A percentile compares a stretch with the other conserved stretches of the same genome.
phyloP scores from a whole-genome alignment of 2,888 invertebrate genomes.

The Cryptophagus acutangulus region DNA sequence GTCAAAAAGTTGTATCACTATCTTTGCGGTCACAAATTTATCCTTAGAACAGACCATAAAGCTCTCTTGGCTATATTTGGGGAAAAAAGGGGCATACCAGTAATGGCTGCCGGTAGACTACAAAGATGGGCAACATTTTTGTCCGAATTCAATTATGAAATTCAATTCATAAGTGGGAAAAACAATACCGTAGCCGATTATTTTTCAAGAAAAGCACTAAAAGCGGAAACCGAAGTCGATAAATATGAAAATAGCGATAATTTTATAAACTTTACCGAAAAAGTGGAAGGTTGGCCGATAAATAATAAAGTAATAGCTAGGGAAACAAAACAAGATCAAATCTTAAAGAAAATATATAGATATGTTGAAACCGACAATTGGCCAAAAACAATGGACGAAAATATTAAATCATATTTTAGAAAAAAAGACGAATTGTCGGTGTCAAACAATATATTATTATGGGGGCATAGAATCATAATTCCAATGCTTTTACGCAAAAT shows the following conservation, averaged over 20 bases:
- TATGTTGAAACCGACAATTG: slow-evolving; percentile 6
- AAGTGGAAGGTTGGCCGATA: slow-evolving; percentile 7
- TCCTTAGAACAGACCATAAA: slow-evolving; percentile 6
- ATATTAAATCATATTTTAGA: background rate
- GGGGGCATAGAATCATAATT: slow-evolving; percentile 10
- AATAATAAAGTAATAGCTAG: slow-evolving; percentile 1
- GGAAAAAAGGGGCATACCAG: slow-evolving; percentile 33
- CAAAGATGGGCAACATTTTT: slow-evolving; percentile 33
- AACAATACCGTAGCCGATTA: slow-evolving; percentile 16
- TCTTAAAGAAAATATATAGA: background rate
- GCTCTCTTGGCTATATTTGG: slow-evolving; percentile 26
- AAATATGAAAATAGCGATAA: background rate
- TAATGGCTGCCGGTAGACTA: slow-evolving; percentile 36
- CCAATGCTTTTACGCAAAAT: background rate
- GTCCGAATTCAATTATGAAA: slow-evolving; percentile 18
- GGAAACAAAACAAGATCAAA: slow-evolving; percentile 1
- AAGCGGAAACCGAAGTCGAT: too few relatives aligned
- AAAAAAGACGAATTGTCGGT: slow-evolving; percentile 5
- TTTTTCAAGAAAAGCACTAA: too few relatives aligned
- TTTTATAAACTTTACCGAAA: slow-evolving; percentile 8
- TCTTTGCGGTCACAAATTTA: slow-evolving; percentile 6
- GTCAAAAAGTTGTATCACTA: slow-evolving; percentile 8
- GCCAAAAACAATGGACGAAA: slow-evolving; percentile 3
- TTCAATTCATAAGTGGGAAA: slow-evolving; percentile 18
- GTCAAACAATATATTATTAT: background rate